These are phyloP conservation scores for Balearica regulorum DNA, from an alignment of 2,797 vertebrate species.

Conservation along the genomic window DNA sequence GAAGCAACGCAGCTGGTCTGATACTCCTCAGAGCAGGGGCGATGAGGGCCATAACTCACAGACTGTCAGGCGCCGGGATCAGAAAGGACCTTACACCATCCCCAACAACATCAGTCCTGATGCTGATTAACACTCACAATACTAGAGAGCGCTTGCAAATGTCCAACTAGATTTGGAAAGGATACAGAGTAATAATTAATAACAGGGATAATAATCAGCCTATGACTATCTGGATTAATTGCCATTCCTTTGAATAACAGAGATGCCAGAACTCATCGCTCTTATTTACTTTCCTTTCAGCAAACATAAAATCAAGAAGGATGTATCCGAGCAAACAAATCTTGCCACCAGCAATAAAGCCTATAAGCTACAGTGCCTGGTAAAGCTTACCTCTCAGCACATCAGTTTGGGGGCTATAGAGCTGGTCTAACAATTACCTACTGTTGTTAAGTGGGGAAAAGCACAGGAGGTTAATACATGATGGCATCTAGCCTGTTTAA, in stretches of 20 bases:
- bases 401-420: background rate
- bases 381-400: background rate
- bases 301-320: background rate
- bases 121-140: background rate
- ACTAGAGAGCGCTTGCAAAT: background rate
- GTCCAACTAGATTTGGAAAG: background rate
- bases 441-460: background rate
- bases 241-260: background rate
- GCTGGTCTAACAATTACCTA: background rate
- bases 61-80: background rate
- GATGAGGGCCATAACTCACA: background rate
- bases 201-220: background rate
- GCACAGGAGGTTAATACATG: background rate
- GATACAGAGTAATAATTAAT: background rate
- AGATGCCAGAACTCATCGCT: background rate
- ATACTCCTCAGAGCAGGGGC: background rate
- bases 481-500: background rate
- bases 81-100: background rate
- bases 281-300: background rate
- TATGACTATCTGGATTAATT: background rate
- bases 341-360: background rate
- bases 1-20: background rate
- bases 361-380: background rate
- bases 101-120: background rate
- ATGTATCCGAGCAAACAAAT: background rate